phyloP scores from a whole-genome alignment of 2,113 vertebrate genomes.

The Cebus imitator region DNA sequence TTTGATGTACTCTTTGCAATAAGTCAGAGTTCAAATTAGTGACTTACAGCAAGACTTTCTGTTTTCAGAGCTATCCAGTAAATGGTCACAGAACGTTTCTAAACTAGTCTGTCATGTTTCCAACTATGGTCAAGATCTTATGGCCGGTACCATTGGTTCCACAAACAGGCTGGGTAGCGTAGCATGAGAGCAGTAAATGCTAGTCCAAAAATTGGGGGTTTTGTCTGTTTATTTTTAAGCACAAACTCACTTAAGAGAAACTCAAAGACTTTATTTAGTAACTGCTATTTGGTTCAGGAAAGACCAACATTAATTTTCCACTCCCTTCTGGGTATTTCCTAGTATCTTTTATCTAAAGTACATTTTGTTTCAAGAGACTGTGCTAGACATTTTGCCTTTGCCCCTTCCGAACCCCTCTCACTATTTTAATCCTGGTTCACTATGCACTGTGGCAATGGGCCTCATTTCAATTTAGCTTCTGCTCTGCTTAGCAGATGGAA shows the following conservation, averaged over 20 bases:
- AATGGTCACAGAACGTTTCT: neutral
- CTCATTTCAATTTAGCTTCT: neutral
- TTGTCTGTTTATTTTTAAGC: neutral
- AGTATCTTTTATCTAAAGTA: neutral
- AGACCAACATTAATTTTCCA: neutral
- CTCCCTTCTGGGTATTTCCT: neutral
- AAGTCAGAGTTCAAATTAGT: neutral
- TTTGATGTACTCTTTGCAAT: neutral
- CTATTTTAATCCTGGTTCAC: neutral
- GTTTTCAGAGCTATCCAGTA: neutral
- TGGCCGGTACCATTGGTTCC: too few relatives aligned
- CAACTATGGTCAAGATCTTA: neutral
- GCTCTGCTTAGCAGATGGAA: neutral
- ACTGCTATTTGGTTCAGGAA: neutral
- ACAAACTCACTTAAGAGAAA: neutral
- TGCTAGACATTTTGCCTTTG: neutral
- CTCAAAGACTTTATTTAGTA: neutral
- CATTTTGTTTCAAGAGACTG: neutral
- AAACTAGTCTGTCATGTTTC: neutral
- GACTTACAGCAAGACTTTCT: neutral
- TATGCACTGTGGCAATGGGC: neutral
- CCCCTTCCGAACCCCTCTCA: neutral
- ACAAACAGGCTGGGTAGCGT: neutral
- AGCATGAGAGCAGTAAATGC: neutral
- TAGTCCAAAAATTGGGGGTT: neutral